These are phyloP conservation scores for Eumerus sabulonum DNA, from an alignment of 2,888 invertebrate species.

Conservation along the genomic window DNA sequence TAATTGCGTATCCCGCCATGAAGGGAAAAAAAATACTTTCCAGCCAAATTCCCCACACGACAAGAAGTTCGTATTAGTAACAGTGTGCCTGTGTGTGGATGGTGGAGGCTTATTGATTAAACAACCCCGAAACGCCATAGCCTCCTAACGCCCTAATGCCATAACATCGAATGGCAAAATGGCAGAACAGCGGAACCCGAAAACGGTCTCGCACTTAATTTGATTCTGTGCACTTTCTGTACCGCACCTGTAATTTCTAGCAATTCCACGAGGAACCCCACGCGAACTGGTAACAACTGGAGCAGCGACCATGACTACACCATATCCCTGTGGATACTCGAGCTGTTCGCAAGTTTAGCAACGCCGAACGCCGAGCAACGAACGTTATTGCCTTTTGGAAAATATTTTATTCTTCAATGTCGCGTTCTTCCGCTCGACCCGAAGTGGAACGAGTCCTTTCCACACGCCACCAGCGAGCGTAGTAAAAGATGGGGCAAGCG, in stretches of 20 bases:
- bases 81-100: constrained; percentile 2
- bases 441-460: neutral
- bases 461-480: no score
- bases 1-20: constrained; percentile 33
- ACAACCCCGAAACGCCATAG: constrained; percentile 38
- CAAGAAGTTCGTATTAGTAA: neutral
- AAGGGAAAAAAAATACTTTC: constrained; percentile 18
- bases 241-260: constrained; percentile 60
- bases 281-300: constrained; percentile 55
- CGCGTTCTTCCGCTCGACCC: constrained; percentile 38
- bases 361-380: no score
- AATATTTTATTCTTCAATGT: constrained; percentile 63
- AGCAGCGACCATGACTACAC: constrained; percentile 33
- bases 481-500: constrained; percentile 27
- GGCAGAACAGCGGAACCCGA: constrained; percentile 26
- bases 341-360: neutral
- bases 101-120: constrained; percentile 59
- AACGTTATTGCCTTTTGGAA: constrained; percentile 60
- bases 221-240: constrained; percentile 53
- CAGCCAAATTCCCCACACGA: constrained; percentile 30
- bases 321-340: constrained; percentile 43
- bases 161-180: neutral
- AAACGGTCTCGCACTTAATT: constrained; percentile 66
- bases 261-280: constrained; percentile 60
- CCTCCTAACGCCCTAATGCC: neutral